These are phyloP conservation scores for Watsonalla cultraria DNA, from an alignment of 2,888 invertebrate genomes.

Conservation along the genomic window DNA sequence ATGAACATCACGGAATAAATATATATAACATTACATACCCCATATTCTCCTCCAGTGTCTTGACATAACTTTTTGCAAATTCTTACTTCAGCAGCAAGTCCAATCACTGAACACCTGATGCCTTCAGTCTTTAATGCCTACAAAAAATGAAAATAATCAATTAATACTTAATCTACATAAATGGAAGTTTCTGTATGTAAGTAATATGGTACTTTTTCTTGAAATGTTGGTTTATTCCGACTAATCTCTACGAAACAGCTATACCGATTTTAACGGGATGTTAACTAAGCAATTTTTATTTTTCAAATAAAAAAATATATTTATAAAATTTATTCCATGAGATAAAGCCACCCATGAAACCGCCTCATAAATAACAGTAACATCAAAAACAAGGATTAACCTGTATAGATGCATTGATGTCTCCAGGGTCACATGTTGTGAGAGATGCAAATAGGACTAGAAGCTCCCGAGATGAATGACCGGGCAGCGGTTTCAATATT, in stretches of 20 bases:
- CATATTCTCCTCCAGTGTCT: constrained; percentile 92
- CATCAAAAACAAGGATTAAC: constrained; percentile 20
- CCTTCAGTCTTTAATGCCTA: constrained; percentile 87
- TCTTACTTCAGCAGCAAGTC: constrained; percentile 95
- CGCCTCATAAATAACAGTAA: constrained; percentile 4
- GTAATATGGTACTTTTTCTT: too few species aligned
- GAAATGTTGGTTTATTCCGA: too few species aligned
- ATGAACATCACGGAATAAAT: too few species aligned
- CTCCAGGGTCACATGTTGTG: constrained; percentile 97
- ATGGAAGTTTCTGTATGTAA: too few species aligned
- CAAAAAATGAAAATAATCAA: constrained; percentile 32
- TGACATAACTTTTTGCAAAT: constrained; percentile 92
- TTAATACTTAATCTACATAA: constrained; percentile 1
- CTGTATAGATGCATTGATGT: constrained; percentile 88
- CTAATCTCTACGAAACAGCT: too few species aligned
- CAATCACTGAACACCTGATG: constrained; percentile 96
- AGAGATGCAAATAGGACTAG: constrained; percentile 94
- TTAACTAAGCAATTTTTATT: too few species aligned
- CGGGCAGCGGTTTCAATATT: constrained; percentile 91
- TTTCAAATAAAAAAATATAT: too few species aligned
- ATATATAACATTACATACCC: constrained; percentile 48
- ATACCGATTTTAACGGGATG: too few species aligned
- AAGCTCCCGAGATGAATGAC: constrained; percentile 96
- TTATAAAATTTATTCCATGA: too few species aligned
- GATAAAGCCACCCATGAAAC: too few species aligned